A percentile compares a stretch with the other conserved stretches of the same genome.
Conservation (phyloP, 2,888 invertebrate species). For the Sinhomidia bicolor region DNA sequence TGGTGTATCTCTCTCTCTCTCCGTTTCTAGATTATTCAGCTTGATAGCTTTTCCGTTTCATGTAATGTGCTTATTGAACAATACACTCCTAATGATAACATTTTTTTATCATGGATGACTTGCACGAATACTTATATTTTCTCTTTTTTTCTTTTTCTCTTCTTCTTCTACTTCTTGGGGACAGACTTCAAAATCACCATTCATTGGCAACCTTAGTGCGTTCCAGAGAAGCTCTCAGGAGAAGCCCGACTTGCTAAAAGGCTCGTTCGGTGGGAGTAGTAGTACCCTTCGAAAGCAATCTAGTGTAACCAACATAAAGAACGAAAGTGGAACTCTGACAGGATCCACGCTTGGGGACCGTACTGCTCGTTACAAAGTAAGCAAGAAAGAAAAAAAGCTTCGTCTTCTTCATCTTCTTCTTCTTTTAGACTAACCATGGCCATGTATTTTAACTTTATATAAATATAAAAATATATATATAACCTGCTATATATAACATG, state of each 20-base stretch:
- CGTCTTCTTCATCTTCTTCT: not conserved
- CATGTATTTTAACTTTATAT: not conserved
- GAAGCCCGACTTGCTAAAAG: conserved; percentile 91
- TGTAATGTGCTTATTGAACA: conserved; percentile 33
- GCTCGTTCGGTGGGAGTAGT: conserved; percentile 83
- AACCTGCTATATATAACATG: too few species aligned
- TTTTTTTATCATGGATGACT: conserved; percentile 37
- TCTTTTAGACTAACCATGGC: too few species aligned
- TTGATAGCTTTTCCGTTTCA: not conserved
- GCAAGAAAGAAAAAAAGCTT: conserved; percentile 23
- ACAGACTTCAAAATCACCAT: conserved; percentile 74
- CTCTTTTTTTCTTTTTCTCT: conserved; percentile 21
- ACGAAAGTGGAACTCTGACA: conserved; percentile 83
- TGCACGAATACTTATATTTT: not conserved
- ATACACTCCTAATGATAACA: conserved; percentile 51
- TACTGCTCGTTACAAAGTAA: conserved; percentile 92
- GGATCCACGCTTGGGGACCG: conserved; percentile 83
- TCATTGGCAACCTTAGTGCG: conserved; percentile 70
- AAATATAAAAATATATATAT: too few species aligned
- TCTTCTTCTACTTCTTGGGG: too few species aligned
- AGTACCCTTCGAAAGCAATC: conserved; percentile 85
- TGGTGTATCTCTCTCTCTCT: too few species aligned
- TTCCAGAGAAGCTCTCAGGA: conserved; percentile 82
- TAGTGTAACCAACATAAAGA: conserved; percentile 81
- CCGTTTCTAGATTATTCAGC: conserved; percentile 3